Conservation (phyloP, 1,140 invertebrate genomes). For the Mactra quadrangularis region DNA sequence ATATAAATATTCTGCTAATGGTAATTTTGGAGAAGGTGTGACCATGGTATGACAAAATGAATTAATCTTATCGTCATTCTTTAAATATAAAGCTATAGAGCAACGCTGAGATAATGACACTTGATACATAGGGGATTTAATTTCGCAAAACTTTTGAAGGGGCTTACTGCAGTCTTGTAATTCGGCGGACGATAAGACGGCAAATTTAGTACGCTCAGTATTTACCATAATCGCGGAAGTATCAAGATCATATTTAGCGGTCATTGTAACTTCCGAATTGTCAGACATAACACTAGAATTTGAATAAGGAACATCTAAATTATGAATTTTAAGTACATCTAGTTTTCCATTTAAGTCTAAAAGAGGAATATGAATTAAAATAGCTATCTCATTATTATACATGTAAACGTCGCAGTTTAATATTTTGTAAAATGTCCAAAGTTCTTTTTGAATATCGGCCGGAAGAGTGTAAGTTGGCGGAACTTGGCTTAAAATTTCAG, state of each 20-base stretch:
- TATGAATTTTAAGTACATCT: background rate
- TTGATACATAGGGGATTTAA: background rate
- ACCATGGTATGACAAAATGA: too few species aligned
- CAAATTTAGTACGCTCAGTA: background rate
- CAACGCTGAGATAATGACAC: background rate
- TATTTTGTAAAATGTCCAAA: background rate
- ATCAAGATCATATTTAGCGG: background rate
- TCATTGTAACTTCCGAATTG: background rate
- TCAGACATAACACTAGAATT: background rate
- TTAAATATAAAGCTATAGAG: background rate
- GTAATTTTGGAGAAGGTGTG: too few species aligned
- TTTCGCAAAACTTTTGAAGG: background rate
- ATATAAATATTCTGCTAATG: too few species aligned
- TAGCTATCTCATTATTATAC: background rate
- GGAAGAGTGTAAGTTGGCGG: background rate
- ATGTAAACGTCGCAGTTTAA: background rate
- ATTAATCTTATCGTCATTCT: background rate
- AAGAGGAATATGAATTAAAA: background rate
- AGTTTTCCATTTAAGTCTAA: background rate
- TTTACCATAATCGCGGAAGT: background rate
- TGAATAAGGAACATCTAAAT: background rate
- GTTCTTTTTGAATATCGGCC: background rate
- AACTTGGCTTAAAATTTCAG: background rate
- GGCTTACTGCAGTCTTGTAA: too few species aligned
- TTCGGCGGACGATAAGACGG: too few species aligned